Evolutionary conservation across 2,888 invertebrate genomes (phyloP).

Genomic region (Falcaria lacertinaria): DNA sequence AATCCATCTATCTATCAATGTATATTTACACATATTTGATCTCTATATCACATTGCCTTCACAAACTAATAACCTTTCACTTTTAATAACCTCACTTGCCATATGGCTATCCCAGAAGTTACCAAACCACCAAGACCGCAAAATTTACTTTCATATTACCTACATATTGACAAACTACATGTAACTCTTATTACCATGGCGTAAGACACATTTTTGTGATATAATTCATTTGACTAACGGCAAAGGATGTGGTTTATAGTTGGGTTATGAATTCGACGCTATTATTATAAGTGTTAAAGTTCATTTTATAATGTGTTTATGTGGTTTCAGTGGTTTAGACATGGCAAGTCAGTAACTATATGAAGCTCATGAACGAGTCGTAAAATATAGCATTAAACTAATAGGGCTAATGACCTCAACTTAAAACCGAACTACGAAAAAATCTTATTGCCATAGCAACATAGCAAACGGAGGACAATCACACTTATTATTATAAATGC

Average conservation of each 20-base stretch:
- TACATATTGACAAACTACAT: background rate
- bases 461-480: too few relatives aligned
- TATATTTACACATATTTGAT: background rate
- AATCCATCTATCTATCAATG: too few relatives aligned
- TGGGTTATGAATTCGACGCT: too few relatives aligned
- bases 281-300: conserved; percentile 4
- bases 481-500: too few relatives aligned
- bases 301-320: background rate
- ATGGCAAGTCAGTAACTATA: background rate
- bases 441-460: too few relatives aligned
- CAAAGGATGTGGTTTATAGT: too few relatives aligned
- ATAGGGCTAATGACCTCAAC: too few relatives aligned
- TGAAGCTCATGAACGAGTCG: too few relatives aligned
- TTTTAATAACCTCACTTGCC: conserved; percentile 27
- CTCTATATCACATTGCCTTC: background rate
- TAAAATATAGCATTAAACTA: too few relatives aligned
- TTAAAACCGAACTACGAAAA: too few relatives aligned
- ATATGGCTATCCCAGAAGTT: conserved; percentile 2
- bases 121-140: background rate
- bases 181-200: background rate
- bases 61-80: conserved; percentile 29
- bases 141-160: too few relatives aligned
- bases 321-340: background rate
- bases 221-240: too few relatives aligned
- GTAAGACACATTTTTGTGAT: background rate